phyloP scores from a whole-genome alignment of 1,140 invertebrate species.

The Cyclargus thomasi region DNA sequence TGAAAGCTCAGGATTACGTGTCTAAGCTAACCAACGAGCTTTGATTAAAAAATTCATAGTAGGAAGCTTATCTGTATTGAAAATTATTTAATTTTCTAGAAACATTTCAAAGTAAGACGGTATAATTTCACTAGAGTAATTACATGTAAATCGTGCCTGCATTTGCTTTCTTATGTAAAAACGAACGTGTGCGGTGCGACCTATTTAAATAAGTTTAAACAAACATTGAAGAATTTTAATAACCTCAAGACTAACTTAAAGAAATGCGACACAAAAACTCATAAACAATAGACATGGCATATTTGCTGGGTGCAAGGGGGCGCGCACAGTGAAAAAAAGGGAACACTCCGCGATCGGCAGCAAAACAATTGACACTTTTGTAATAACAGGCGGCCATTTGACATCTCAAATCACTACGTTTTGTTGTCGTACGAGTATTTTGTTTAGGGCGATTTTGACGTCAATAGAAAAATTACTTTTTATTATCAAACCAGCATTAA shows the following conservation, averaged over 20 bases:
- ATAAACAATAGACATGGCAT: background rate
- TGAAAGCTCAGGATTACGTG: background rate
- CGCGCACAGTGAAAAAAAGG: too few species aligned
- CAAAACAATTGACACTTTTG: too few species aligned
- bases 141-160: background rate
- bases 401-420: too few species aligned
- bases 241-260: background rate
- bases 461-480: too few species aligned
- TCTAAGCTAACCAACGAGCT: background rate
- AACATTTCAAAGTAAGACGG: background rate
- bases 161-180: background rate
- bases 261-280: background rate
- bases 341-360: too few species aligned
- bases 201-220: background rate
- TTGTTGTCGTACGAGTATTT: too few species aligned
- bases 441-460: too few species aligned
- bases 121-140: background rate
- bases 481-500: too few species aligned
- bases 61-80: background rate
- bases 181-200: background rate
- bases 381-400: too few species aligned
- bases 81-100: background rate
- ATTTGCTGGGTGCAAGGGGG: too few species aligned
- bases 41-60: slow-evolving; percentile 1
- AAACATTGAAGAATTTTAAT: slow-evolving; percentile 4